Percentiles rank a stretch among this genome's conserved stretches.
phyloP scores from a whole-genome alignment of 2,113 vertebrate species.

The Chrysochloris asiatica region DNA sequence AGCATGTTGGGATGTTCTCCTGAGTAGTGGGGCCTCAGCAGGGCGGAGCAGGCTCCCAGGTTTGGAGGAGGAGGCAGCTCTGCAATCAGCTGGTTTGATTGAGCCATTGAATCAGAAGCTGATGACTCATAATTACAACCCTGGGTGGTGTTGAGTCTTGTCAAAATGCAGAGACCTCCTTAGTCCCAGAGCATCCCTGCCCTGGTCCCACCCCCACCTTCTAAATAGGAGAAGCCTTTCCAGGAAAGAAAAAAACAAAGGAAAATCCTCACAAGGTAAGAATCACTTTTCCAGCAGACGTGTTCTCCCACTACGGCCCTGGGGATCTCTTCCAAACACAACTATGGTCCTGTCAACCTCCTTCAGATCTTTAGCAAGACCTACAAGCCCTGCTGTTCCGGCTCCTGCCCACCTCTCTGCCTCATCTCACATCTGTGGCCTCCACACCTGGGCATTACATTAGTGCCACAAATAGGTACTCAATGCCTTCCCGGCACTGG shows the following conservation, averaged over 20 bases:
- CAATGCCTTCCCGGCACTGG: background rate
- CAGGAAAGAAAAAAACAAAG: background rate
- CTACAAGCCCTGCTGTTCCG: background rate
- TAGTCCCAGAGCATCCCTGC: background rate
- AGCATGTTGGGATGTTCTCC: background rate
- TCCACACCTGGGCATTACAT: background rate
- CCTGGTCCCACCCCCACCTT: background rate
- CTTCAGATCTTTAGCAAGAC: conserved; percentile 48
- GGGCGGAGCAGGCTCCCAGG: background rate
- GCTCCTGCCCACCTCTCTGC: background rate
- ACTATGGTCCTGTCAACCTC: background rate
- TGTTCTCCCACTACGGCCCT: background rate
- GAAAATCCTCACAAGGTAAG: background rate
- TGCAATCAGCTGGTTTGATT: background rate
- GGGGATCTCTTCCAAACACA: background rate
- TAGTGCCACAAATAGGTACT: background rate
- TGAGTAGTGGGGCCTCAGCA: background rate
- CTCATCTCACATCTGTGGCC: background rate
- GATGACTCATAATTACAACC: conserved; percentile 8
- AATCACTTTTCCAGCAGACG: background rate
- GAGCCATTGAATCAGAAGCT: conserved; percentile 25
- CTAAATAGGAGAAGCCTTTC: background rate
- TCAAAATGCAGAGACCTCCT: background rate
- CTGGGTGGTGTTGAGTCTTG: background rate
- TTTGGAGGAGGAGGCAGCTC: background rate